These are phyloP conservation scores for Lamproptera curius DNA, from an alignment of 2,888 invertebrate species.

Conservation along the genomic window DNA sequence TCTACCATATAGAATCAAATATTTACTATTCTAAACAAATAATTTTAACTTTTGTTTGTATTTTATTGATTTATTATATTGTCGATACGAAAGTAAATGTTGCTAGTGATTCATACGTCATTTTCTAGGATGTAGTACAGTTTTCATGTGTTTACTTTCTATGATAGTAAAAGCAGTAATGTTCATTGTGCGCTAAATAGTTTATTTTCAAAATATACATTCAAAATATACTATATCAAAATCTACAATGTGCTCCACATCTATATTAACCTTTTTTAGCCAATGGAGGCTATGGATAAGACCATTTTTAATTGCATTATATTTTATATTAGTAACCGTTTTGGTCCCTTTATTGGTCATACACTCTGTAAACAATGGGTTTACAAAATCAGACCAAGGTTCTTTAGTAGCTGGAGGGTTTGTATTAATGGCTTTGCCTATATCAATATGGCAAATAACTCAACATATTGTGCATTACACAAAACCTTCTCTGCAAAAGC, in stretches of 20 bases:
- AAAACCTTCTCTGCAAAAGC: conserved; percentile 93
- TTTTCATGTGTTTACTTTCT: too few relatives aligned
- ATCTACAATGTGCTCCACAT: conserved; percentile 58
- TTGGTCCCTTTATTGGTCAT: conserved; percentile 90
- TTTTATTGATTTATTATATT: too few relatives aligned
- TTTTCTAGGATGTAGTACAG: too few relatives aligned
- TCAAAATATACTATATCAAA: too few relatives aligned
- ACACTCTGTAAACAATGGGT: conserved; percentile 88
- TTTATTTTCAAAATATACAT: too few relatives aligned
- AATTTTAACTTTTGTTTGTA: too few relatives aligned
- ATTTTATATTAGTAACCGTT: conserved; percentile 88
- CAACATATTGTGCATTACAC: conserved; percentile 96
- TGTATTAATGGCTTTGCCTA: conserved; percentile 92
- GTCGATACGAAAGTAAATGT: too few relatives aligned
- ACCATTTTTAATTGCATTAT: conserved; percentile 88
- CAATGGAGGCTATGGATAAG: conserved; percentile 94
- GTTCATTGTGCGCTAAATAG: too few relatives aligned
- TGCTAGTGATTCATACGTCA: too few relatives aligned
- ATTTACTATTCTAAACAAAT: too few relatives aligned
- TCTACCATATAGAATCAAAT: too few relatives aligned
- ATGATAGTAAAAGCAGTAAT: too few relatives aligned
- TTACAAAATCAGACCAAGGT: conserved; percentile 87
- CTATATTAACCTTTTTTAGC: conserved; percentile 55
- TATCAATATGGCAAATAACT: conserved; percentile 96
- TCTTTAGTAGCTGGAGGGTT: conserved; percentile 93